Evolutionary conservation across 2,113 vertebrate species (phyloP).

Genomic region (Ptyas mucosa): DNA sequence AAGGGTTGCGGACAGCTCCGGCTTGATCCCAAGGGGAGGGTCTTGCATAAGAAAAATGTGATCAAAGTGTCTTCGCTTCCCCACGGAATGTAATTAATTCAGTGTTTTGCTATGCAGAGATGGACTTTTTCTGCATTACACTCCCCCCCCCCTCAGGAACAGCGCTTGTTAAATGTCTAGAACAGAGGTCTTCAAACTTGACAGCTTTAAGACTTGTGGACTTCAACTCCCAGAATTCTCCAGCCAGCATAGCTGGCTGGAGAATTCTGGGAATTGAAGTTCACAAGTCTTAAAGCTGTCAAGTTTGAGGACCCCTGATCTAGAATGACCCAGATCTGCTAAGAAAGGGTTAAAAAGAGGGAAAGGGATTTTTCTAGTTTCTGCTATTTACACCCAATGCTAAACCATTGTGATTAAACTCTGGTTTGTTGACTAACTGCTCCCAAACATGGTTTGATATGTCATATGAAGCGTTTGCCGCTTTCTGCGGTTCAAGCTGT

Average conservation of each 20-base stretch:
- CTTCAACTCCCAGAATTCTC: no score
- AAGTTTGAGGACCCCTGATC: no score
- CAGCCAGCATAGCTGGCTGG: no score
- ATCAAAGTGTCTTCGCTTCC: neutral
- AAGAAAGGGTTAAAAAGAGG: neutral
- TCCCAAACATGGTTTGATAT: neutral
- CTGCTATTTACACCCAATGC: neutral
- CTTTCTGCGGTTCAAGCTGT: neutral
- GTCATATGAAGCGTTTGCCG: neutral
- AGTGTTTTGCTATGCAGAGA: neutral
- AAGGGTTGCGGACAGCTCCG: fast-evolving
- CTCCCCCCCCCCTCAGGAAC: neutral
- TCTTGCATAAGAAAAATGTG: neutral
- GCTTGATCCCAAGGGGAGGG: neutral
- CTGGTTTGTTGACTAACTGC: neutral
- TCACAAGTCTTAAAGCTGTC: no score
- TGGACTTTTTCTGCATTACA: neutral
- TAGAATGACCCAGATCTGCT: neutral
- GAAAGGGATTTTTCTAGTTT: neutral
- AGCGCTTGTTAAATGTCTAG: neutral
- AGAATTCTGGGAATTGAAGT: no score
- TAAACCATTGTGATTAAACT: neutral
- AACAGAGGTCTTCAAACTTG: no score
- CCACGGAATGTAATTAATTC: neutral
- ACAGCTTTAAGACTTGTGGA: no score